These are phyloP conservation scores for Homarus gammarus DNA, from an alignment of 2,888 invertebrate species.

Conservation along the genomic window DNA sequence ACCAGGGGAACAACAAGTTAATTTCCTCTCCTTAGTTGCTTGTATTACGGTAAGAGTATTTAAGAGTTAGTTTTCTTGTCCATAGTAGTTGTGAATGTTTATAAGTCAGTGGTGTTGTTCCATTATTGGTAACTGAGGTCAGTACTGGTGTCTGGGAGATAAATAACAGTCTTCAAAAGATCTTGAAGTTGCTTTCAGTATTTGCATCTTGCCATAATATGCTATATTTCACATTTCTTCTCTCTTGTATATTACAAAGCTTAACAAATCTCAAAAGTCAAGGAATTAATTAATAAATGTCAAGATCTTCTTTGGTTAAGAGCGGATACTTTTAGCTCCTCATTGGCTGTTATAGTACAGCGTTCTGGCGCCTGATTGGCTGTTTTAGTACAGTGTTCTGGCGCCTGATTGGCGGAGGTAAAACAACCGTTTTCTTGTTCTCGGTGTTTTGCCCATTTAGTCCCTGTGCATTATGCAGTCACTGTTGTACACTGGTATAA, in stretches of 20 bases:
- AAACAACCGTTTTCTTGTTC: neutral
- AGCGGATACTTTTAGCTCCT: conserved; percentile 18
- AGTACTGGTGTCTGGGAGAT: neutral
- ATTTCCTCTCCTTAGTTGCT: too few relatives aligned
- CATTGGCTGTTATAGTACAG: conserved; percentile 17
- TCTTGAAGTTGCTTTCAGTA: conserved; percentile 3
- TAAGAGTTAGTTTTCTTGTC: too few relatives aligned
- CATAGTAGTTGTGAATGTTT: too few relatives aligned
- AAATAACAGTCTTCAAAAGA: neutral
- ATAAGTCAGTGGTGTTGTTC: too few relatives aligned
- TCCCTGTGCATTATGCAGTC: neutral
- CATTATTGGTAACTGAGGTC: neutral
- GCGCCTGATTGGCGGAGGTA: conserved; percentile 31
- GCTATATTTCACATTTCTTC: neutral
- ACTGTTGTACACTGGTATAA: too few relatives aligned
- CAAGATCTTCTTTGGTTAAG: neutral
- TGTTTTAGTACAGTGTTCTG: conserved; percentile 4
- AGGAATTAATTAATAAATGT: neutral
- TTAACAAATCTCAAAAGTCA: neutral
- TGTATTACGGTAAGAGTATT: too few relatives aligned
- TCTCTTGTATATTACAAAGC: conserved; percentile 3
- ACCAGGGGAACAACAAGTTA: neutral
- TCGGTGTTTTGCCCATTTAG: neutral
- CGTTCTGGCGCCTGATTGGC: conserved; percentile 15
- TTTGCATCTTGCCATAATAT: conserved; percentile 4